A percentile compares a stretch with the other conserved stretches of the same genome.
Conservation (phyloP, 2,888 invertebrate species). For the Seira musarum region DNA sequence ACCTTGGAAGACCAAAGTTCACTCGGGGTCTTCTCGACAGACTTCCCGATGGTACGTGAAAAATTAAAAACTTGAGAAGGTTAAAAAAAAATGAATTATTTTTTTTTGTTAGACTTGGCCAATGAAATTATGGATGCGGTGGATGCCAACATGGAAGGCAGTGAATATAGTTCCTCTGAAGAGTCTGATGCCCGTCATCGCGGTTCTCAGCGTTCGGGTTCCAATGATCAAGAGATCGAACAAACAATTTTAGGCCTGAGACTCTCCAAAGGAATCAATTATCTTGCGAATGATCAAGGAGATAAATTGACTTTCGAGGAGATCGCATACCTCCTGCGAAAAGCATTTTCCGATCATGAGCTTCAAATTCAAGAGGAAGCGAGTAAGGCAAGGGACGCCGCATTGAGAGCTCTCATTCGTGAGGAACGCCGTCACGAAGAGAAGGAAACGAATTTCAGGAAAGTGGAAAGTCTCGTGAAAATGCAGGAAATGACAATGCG, state of each 20-base stretch:
- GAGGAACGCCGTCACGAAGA: conserved; percentile 13
- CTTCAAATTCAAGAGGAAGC: conserved; percentile 24
- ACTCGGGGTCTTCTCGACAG: conserved; percentile 7
- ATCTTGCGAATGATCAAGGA: conserved; percentile 17
- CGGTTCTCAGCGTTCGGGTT: too few relatives aligned
- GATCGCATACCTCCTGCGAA: neutral
- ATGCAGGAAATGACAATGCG: conserved; percentile 44
- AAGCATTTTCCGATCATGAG: conserved; percentile 9
- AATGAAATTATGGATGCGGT: conserved; percentile 17
- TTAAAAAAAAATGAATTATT: too few relatives aligned
- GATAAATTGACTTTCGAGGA: conserved; percentile 1
- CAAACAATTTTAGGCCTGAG: conserved; percentile 16
- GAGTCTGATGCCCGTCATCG: too few relatives aligned
- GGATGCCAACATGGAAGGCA: neutral
- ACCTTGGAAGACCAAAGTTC: conserved; percentile 24
- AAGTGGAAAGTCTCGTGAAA: conserved; percentile 22
- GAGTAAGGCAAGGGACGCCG: neutral
- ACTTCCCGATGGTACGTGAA: conserved; percentile 34
- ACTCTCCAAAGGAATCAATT: neutral
- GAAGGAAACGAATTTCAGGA: conserved; percentile 4
- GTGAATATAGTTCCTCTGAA: neutral
- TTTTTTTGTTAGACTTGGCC: conserved; percentile 5
- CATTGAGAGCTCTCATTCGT: neutral
- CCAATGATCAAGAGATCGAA: neutral
- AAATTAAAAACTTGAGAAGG: too few relatives aligned